A percentile compares a stretch with the other conserved stretches of the same genome.
These are phyloP conservation scores for Saccostrea glomerata DNA, from an alignment of 1,140 invertebrate genomes.

Conservation along the genomic window DNA sequence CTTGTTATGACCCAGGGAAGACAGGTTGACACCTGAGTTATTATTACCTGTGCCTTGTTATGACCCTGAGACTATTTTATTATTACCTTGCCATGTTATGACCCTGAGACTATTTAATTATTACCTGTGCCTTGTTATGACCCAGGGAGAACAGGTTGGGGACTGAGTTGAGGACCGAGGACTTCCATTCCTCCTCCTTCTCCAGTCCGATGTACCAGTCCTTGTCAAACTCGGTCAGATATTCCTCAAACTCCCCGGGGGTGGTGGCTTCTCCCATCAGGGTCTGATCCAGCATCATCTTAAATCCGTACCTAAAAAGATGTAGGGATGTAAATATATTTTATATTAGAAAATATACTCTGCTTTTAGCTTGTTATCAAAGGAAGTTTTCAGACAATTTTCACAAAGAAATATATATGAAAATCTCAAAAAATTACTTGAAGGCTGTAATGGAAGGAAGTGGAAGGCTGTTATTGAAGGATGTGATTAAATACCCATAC, in stretches of 20 bases:
- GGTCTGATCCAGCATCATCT: conserved; percentile 80
- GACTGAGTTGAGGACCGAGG: conserved; percentile 76
- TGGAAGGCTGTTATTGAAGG: too few relatives aligned
- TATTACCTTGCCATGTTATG: conserved; percentile 67
- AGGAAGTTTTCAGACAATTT: too few relatives aligned
- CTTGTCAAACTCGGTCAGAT: conserved; percentile 77
- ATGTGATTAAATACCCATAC: too few relatives aligned
- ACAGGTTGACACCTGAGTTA: background rate
- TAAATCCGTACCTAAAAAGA: conserved; percentile 78
- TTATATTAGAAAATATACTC: too few relatives aligned
- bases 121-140: conserved; percentile 76
- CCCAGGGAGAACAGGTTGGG: conserved; percentile 80
- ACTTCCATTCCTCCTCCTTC: conserved; percentile 76
- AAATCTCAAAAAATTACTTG: too few relatives aligned
- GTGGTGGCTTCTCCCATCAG: conserved; percentile 77
- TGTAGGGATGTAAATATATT: background rate
- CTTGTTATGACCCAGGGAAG: background rate
- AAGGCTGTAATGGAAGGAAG: too few relatives aligned
- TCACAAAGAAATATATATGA: too few relatives aligned
- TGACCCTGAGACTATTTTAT: conserved; percentile 67
- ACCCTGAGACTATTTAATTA: conserved; percentile 49
- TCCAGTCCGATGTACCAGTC: conserved; percentile 81
- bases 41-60: conserved; percentile 74
- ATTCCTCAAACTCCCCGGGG: conserved; percentile 77
- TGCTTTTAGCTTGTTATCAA: too few relatives aligned